Evolutionary conservation across 2,888 invertebrate species (phyloP).

Genomic region (Papilio elwesi): DNA sequence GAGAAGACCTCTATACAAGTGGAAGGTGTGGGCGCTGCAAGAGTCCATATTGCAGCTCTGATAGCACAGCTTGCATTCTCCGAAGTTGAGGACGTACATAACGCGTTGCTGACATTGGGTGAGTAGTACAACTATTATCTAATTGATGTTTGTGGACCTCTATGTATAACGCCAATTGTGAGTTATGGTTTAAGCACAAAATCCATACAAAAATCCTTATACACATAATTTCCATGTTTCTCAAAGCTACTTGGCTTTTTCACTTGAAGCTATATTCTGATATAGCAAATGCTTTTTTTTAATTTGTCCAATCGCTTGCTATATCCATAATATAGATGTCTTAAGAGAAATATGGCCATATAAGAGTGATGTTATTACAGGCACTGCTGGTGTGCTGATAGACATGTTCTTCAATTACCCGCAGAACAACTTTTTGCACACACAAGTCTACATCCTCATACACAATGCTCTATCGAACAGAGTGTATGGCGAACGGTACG

Average conservation of each 20-base stretch:
- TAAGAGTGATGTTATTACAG: conserved; percentile 52
- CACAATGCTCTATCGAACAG: conserved; percentile 85
- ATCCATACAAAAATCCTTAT: no score
- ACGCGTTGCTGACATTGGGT: conserved; percentile 87
- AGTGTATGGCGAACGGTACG: conserved; percentile 51
- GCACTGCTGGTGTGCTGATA: conserved; percentile 87
- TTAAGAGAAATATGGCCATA: no score
- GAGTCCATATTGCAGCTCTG: conserved; percentile 89
- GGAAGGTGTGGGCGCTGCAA: conserved; percentile 86
- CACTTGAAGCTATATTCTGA: no score
- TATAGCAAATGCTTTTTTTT: no score
- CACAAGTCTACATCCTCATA: conserved; percentile 92
- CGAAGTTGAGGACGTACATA: conserved; percentile 88
- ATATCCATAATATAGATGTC: no score
- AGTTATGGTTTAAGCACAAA: no score
- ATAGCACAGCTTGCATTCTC: conserved; percentile 89
- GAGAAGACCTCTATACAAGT: not conserved
- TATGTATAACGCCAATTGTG: no score
- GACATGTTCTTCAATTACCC: conserved; percentile 95
- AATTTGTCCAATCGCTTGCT: no score
- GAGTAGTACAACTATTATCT: no score
- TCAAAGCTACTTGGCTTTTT: no score
- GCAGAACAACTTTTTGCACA: conserved; percentile 98
- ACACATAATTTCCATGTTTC: no score
- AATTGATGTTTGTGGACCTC: no score